phyloP scores from a whole-genome alignment of 35 echinoderm and acorn worm genomes.

The Anneissia japonica region DNA sequence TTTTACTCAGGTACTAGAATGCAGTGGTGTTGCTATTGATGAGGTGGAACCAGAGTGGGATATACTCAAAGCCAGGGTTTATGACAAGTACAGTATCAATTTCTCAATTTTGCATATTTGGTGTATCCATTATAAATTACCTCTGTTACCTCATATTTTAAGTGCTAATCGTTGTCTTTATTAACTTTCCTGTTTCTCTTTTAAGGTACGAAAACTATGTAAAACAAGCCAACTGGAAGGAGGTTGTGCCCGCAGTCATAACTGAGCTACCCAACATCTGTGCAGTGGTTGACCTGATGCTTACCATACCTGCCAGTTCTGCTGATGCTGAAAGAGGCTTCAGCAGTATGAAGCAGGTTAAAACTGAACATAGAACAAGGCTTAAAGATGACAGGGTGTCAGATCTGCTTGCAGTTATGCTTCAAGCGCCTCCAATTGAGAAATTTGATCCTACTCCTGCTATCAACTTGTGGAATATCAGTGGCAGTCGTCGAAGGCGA shows the following conservation, averaged over 20 bases:
- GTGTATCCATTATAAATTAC: neutral
- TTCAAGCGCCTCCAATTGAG: constrained; percentile 16
- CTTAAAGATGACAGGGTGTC: constrained; percentile 9
- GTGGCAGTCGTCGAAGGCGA: no score
- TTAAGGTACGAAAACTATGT: constrained; percentile 2
- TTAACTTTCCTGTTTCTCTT: neutral
- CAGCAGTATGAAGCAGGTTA: constrained; percentile 20
- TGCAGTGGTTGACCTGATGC: constrained; percentile 14
- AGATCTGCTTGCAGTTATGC: constrained; percentile 20
- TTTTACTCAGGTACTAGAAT: neutral
- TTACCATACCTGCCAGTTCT: constrained; percentile 35
- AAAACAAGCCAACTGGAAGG: constrained; percentile 5
- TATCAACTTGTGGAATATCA: no score
- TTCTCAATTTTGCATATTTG: neutral
- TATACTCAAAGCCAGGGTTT: constrained; percentile 6
- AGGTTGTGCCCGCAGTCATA: neutral
- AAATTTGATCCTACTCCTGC: constrained; percentile 21
- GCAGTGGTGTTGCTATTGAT: neutral
- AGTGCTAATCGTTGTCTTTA: no score
- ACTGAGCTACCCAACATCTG: constrained; percentile 16
- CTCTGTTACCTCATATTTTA: no score
- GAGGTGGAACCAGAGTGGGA: constrained; percentile 25
- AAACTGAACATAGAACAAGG: constrained; percentile 15
- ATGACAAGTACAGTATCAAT: neutral
- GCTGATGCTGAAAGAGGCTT: constrained; percentile 48